Evolutionary conservation across 2,888 invertebrate genomes (phyloP), one percentile per base, ranked within the genome.

Genomic region (Drosophila percnosoma): DNA sequence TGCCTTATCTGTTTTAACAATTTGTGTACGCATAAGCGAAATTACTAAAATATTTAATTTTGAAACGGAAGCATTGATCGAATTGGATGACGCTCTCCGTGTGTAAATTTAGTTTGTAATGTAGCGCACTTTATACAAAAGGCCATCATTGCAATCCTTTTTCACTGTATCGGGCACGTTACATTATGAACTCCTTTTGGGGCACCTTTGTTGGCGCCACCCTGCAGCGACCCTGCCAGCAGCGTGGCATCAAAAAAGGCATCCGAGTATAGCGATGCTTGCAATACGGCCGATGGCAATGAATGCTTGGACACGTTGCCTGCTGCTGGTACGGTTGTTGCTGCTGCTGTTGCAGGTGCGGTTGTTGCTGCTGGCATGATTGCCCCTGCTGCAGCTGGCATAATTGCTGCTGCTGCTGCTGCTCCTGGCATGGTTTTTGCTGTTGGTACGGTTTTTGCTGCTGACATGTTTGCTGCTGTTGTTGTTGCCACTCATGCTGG

Each of bases 171-270:
- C 70, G 7, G 66, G 68, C 60, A 69, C 82, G 87, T 48, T 81
- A 89, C 68, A 15, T 59, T 66, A 74, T 67, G 31, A 75, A 63
- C 72, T 52, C 57, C 15, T 21, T 38, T 54, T 34, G 45, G 33
- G 6, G 2, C 40, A 21, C 11, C 29, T n/a, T n/a, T 8, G 13
- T 21, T 29, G 21, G 8, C n/a, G 11, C 11, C 11, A 3, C 27
- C 13, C 15, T 45, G 34, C 60, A 68, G 29, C 58, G 48, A 33
- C 63, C 42, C n/a, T 54, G 69, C 90, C 90, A 90, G 62, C 58
- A 69, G 34, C 70, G 83, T 51, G 90, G 89, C 89, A 90, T 74
- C 80, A 74, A 80, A 51, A 66, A 83, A 0, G 66, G 70, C 84
- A 84, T 88, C 51, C 80, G 80, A 29, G 80, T 73, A 64, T 54